Evolutionary conservation across 2,113 vertebrate genomes (phyloP).

Genomic region (Tylochromis polylepis): DNA sequence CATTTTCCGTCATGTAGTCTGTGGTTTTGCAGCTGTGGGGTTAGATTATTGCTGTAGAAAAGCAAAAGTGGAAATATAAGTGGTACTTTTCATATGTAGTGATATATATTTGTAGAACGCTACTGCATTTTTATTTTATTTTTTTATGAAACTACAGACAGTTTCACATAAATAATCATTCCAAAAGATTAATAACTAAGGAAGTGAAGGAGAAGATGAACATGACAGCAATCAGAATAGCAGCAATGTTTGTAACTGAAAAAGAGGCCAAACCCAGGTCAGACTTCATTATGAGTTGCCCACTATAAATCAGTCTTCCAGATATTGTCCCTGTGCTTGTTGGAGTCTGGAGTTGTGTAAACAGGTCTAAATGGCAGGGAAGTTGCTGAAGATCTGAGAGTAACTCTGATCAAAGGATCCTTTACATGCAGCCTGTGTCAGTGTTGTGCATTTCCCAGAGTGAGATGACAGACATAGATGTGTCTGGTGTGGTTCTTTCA

Average conservation of each 20-base stretch:
- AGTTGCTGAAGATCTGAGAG: constrained; percentile 59
- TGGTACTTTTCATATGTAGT: neutral
- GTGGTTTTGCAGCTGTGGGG: neutral
- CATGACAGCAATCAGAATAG: neutral
- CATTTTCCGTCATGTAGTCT: neutral
- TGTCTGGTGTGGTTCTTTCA: constrained; percentile 46
- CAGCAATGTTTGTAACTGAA: neutral
- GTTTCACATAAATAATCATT: neutral
- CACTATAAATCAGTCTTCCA: constrained; percentile 8
- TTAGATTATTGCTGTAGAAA: neutral
- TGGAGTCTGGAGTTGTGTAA: constrained; percentile 58
- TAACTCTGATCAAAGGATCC: constrained; percentile 65
- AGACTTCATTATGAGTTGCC: neutral
- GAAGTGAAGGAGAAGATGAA: neutral
- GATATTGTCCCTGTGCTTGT: constrained; percentile 30
- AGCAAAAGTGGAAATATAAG: neutral
- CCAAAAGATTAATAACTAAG: neutral
- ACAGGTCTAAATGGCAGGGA: constrained; percentile 60
- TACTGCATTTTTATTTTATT: neutral
- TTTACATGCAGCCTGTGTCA: constrained; percentile 57
- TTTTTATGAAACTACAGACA: neutral
- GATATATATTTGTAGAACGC: neutral
- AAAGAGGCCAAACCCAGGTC: neutral
- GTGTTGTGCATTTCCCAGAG: constrained; percentile 17
- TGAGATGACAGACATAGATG: constrained; percentile 57